A percentile compares a stretch with the other conserved stretches of the same genome.
These are phyloP conservation scores for Nymphalis c-album DNA, from an alignment of 2,888 invertebrate genomes.

Conservation along the genomic window DNA sequence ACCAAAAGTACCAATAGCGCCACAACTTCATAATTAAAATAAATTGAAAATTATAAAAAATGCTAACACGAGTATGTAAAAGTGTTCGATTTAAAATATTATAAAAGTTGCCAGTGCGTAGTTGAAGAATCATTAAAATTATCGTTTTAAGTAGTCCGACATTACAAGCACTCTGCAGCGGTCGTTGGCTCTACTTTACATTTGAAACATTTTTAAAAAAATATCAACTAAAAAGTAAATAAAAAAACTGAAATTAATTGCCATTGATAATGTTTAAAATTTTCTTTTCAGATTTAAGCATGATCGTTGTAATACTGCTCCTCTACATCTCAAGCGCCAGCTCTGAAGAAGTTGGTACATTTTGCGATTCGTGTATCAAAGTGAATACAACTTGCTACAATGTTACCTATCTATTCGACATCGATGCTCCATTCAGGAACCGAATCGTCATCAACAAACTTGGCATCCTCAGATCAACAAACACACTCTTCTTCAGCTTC, in stretches of 20 bases:
- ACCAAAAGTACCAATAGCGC: neutral
- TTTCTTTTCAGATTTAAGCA: conserved; percentile 43
- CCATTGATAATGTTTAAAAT: too few species aligned
- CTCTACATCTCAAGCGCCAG: conserved; percentile 44
- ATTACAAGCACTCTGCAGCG: neutral
- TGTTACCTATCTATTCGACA: conserved; percentile 55
- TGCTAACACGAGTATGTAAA: too few species aligned
- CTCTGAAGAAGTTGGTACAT: conserved; percentile 38
- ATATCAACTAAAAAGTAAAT: neutral
- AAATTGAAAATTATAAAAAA: too few species aligned
- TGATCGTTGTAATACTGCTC: conserved; percentile 50
- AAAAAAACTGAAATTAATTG: too few species aligned
- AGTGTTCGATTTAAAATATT: neutral
- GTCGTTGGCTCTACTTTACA: conserved; percentile 4
- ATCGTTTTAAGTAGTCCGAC: neutral
- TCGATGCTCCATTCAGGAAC: conserved; percentile 62
- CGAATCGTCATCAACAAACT: conserved; percentile 62
- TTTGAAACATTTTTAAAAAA: neutral
- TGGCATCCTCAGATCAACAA: conserved; percentile 54
- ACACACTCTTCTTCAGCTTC: conserved; percentile 63
- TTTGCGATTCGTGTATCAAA: conserved; percentile 56
- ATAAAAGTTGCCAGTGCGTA: conserved; percentile 1
- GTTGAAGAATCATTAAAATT: conserved; percentile 1
- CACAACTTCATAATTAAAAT: too few species aligned
- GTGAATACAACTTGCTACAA: conserved; percentile 60